Conservation (phyloP, 2,888 invertebrate species). For the Plagodis dolabraria region DNA sequence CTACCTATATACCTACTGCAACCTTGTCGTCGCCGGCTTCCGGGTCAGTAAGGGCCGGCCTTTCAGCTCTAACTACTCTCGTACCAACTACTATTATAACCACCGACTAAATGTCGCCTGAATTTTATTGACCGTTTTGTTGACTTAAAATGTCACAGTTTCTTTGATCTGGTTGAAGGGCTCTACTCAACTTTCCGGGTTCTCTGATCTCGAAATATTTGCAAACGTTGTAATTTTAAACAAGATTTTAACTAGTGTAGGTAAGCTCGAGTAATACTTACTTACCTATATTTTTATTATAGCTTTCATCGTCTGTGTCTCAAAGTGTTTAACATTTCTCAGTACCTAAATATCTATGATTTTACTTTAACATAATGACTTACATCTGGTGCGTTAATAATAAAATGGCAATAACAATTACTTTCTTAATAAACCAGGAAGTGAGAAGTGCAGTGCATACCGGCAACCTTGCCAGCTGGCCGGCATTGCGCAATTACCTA, state of each 20-base stretch:
- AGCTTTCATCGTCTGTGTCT: too few species aligned
- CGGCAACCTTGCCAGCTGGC: conserved; percentile 61
- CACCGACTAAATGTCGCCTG: conserved; percentile 36
- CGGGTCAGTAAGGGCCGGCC: conserved; percentile 76
- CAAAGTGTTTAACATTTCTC: too few species aligned
- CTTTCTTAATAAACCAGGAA: conserved; percentile 50
- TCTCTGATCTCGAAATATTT: conserved; percentile 2
- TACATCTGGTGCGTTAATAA: too few species aligned
- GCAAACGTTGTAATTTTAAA: neutral
- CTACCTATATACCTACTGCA: conserved; percentile 39
- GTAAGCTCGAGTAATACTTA: too few species aligned
- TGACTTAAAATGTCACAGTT: conserved; percentile 30
- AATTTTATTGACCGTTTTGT: conserved; percentile 28
- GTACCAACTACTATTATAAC: conserved; percentile 13
- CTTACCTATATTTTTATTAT: too few species aligned
- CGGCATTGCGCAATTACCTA: conserved; percentile 57
- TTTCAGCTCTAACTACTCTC: conserved; percentile 51
- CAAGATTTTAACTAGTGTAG: neutral
- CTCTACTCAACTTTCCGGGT: conserved; percentile 11
- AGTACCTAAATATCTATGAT: too few species aligned
- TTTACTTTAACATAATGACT: too few species aligned
- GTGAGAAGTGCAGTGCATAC: conserved; percentile 48
- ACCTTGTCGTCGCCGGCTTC: conserved; percentile 79
- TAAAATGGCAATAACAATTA: conserved; percentile 18
- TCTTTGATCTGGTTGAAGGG: conserved; percentile 20